Conservation (phyloP, 2,797 vertebrate species). For the Coendou prehensilis region DNA sequence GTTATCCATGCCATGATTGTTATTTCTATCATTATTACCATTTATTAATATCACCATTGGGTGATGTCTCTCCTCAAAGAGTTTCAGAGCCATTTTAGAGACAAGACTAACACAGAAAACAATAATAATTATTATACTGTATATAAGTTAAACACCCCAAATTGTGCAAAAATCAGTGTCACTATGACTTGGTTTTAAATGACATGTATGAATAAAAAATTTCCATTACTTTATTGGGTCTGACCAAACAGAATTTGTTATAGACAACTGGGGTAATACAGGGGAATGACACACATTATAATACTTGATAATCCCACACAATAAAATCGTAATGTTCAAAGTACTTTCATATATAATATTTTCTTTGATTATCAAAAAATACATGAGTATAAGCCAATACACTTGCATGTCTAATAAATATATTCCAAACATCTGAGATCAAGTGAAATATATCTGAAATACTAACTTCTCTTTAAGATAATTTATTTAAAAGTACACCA, state of each 20-base stretch:
- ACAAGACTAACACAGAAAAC: neutral
- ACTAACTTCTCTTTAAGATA: neutral
- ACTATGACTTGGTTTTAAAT: neutral
- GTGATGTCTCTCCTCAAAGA: neutral
- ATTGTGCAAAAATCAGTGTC: neutral
- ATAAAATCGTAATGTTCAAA: neutral
- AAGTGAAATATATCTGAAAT: neutral
- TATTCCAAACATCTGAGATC: neutral
- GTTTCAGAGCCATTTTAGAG: slow-evolving; percentile 7
- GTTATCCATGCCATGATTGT: neutral
- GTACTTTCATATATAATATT: neutral
- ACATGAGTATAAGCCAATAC: neutral
- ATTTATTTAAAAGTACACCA: neutral
- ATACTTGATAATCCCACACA: neutral
- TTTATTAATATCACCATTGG: neutral
- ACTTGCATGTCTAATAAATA: slow-evolving; percentile 1
- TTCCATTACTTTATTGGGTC: neutral
- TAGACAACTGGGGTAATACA: neutral
- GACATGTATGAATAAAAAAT: neutral
- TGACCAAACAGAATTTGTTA: neutral
- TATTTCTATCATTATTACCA: neutral
- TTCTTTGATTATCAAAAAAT: slow-evolving; percentile 29
- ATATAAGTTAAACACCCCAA: neutral
- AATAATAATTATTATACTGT: neutral
- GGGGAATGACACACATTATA: neutral